Conservation (phyloP, 2,888 invertebrate genomes). For the Sceliomorpha sp. region DNA sequence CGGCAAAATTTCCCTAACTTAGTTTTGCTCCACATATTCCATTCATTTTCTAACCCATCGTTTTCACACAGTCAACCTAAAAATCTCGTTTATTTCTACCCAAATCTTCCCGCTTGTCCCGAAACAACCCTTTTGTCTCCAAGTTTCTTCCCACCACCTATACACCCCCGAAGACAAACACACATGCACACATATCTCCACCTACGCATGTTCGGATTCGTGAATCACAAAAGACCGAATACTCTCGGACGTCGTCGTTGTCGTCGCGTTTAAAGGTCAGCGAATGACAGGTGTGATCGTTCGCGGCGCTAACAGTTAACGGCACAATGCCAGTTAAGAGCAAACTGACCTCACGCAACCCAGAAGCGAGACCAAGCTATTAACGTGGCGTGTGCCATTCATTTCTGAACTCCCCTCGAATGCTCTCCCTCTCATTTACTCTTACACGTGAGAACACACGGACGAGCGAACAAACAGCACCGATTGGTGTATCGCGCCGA, state of each 20-base stretch:
- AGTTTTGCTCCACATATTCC: too few species aligned
- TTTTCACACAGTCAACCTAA: too few species aligned
- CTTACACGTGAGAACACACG: constrained; percentile 51
- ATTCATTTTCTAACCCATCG: too few species aligned
- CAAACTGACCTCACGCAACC: constrained; percentile 64
- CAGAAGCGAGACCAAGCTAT: constrained; percentile 44
- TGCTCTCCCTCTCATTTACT: constrained; percentile 38
- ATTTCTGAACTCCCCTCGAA: constrained; percentile 35
- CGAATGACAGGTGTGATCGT: constrained; percentile 28
- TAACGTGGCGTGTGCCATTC: constrained; percentile 40
- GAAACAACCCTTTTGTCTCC: too few species aligned
- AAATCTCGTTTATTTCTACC: too few species aligned
- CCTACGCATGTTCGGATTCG: constrained; percentile 21
- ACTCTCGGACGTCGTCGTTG: not conserved
- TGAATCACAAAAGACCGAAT: constrained; percentile 12
- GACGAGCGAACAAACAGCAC: constrained; percentile 47
- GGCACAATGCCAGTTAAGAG: constrained; percentile 52
- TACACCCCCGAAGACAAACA: too few species aligned
- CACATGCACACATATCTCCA: too few species aligned
- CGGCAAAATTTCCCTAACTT: too few species aligned
- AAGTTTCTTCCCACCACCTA: too few species aligned
- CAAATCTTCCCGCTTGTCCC: too few species aligned
- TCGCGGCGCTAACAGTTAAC: constrained; percentile 28
- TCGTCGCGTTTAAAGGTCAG: constrained; percentile 16
- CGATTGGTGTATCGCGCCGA: constrained; percentile 53